Evolutionary conservation across 2,797 vertebrate species (phyloP), one percentile per base, ranked within the genome.

Genomic region (Myotis vivesi): DNA sequence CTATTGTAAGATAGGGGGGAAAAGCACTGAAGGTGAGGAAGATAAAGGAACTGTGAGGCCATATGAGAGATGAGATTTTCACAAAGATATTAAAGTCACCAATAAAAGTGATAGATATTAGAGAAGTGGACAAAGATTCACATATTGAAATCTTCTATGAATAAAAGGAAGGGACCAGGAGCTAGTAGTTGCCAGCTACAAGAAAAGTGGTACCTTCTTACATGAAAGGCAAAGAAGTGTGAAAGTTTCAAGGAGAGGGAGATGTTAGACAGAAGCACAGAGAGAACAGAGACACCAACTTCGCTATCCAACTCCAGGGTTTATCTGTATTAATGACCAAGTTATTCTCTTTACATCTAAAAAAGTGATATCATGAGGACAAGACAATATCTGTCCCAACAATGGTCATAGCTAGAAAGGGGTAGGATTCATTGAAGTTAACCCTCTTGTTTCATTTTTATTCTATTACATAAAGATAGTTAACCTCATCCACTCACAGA

Each of bases 401-500:
- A 38, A 51, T 7, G 75, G 5, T 38, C 13, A 84, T 3, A 81
- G 46, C 80, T 66, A 82, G 36, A 94, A 85, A 81, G 23, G 7
- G 5, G 23, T 36, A 69, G 2, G 13, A 76, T 55, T 81, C 15
- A 66, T 73, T 77, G 41, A 8, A 16, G 2, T 80, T 94, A 90
- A 92, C 12, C 4, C 6, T 91, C 19, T 28, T 84, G 51, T 96
- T 64, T 88, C 20, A 83, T 83, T 95, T 94, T 90, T 87, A 87
- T 90, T 88, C 77, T 82, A 46, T 82, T 86, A 66, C 36, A 90
- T 87, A 75, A 89, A 95, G 62, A 75, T 87, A 76, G 62, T 92
- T 96, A 89, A 95, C 64, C 36, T 95, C 20, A 62, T 20, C 68
- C 84, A 77, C 33, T 92, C 69, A 82, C 30, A 94, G 19, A 76